Conservation (phyloP, 2,888 invertebrate species). For the Sinodicranocentrus sp. region DNA sequence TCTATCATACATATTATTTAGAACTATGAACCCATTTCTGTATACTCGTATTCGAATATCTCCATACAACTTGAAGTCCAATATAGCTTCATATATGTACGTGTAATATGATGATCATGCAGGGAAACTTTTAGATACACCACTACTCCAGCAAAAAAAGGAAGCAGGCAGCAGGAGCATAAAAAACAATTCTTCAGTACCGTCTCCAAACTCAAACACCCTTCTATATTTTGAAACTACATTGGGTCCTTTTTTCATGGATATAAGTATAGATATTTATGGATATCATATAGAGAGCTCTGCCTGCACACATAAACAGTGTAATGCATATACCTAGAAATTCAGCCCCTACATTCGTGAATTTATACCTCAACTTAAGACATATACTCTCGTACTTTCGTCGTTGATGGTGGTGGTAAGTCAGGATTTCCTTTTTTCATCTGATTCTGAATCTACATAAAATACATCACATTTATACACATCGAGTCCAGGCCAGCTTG, state of each 20-base stretch:
- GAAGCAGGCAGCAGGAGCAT: constrained; percentile 21
- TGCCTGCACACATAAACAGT: background rate
- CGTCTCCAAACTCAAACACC: constrained; percentile 46
- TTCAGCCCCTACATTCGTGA: background rate
- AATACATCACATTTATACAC: no score
- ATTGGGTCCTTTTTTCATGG: background rate
- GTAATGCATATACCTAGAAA: background rate
- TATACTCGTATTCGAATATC: no score
- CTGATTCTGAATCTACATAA: constrained; percentile 34
- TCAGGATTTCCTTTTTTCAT: constrained; percentile 28
- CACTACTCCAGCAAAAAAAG: background rate
- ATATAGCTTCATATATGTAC: background rate
- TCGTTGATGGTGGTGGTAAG: constrained; percentile 16
- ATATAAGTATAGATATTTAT: background rate
- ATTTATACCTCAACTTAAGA: background rate
- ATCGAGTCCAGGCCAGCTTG: no score
- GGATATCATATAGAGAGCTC: background rate
- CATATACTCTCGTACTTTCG: background rate
- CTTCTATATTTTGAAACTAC: constrained; percentile 21
- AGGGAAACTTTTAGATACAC: constrained; percentile 27
- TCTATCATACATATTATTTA: background rate
- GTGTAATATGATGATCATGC: constrained; percentile 26
- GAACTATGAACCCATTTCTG: background rate
- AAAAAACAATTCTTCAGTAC: constrained; percentile 32
- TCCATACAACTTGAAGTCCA: background rate